phyloP scores from a whole-genome alignment of 1,140 invertebrate genomes.

The Drosophila nannoptera region DNA sequence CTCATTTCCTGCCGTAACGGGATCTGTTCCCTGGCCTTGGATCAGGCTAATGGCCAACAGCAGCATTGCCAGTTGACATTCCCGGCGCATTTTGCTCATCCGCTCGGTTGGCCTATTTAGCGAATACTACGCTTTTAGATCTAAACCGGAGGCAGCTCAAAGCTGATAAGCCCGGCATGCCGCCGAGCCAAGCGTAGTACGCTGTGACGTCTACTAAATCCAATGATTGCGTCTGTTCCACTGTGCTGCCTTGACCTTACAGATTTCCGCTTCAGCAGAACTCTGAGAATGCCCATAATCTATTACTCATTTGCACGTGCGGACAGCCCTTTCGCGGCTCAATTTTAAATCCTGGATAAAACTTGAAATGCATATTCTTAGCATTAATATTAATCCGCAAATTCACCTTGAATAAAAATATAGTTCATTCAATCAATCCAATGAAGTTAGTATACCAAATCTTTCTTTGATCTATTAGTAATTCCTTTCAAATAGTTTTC shows the following conservation, averaged over 20 bases:
- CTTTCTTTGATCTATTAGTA: too few relatives aligned
- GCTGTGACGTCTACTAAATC: slow-evolving; percentile 20
- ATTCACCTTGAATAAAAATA: too few relatives aligned
- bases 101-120: slow-evolving; percentile 49
- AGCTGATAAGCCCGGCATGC: slow-evolving; percentile 46
- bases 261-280: slow-evolving; percentile 23
- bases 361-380: not conserved
- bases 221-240: slow-evolving; percentile 12
- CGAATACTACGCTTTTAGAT: slow-evolving; percentile 53
- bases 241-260: slow-evolving; percentile 59
- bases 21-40: slow-evolving; percentile 6
- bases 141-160: slow-evolving; percentile 3
- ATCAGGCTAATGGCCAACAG: slow-evolving; percentile 11
- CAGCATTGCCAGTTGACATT: slow-evolving; percentile 38
- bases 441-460: too few relatives aligned
- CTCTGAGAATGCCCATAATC: slow-evolving; percentile 3
- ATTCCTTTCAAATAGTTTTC: too few relatives aligned
- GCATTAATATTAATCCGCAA: too few relatives aligned
- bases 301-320: slow-evolving; percentile 47
- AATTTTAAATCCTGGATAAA: not conserved
- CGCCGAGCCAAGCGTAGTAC: slow-evolving; percentile 10
- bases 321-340: slow-evolving; percentile 2
- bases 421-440: too few relatives aligned
- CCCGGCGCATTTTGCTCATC: slow-evolving; percentile 45
- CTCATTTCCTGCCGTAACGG: not conserved